These are phyloP conservation scores for Antitype chi DNA, from an alignment of 2,888 invertebrate genomes.

Conservation along the genomic window DNA sequence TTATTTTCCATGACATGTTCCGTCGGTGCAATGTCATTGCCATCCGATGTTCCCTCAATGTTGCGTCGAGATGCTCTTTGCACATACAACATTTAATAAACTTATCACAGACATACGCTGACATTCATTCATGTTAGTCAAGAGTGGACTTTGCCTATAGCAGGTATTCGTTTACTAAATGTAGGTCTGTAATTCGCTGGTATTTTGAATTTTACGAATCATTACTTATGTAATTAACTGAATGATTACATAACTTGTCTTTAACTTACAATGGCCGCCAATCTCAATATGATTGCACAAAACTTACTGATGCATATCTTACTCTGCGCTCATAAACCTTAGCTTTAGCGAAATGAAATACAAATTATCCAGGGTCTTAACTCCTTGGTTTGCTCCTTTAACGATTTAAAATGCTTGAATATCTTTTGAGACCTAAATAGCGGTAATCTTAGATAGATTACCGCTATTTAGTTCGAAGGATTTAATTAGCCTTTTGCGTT, in stretches of 20 bases:
- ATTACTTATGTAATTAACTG: slow-evolving; percentile 1
- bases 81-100: slow-evolving; percentile 8
- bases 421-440: slow-evolving; percentile 21
- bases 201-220: slow-evolving; percentile 25
- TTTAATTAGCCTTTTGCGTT: slow-evolving; percentile 22
- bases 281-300: slow-evolving; percentile 32
- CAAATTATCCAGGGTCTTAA: slow-evolving; percentile 12
- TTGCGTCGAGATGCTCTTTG: slow-evolving; percentile 16
- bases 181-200: background rate
- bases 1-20: slow-evolving; percentile 58
- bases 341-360: slow-evolving; percentile 19
- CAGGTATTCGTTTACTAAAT: too few relatives aligned
- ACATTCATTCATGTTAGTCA: slow-evolving; percentile 15
- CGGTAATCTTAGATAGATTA: slow-evolving; percentile 26
- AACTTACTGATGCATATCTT: slow-evolving; percentile 48
- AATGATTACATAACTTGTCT: slow-evolving; percentile 31
- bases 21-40: slow-evolving; percentile 50
- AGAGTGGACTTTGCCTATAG: background rate
- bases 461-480: too few relatives aligned
- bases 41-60: slow-evolving; percentile 33
- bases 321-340: slow-evolving; percentile 35
- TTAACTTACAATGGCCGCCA: slow-evolving; percentile 36
- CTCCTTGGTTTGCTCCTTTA: background rate
- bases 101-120: slow-evolving; percentile 10
- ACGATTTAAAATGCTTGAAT: slow-evolving; percentile 3